Evolutionary conservation across 2,888 invertebrate species (phyloP).

Genomic region (Oxyteleia sp.): DNA sequence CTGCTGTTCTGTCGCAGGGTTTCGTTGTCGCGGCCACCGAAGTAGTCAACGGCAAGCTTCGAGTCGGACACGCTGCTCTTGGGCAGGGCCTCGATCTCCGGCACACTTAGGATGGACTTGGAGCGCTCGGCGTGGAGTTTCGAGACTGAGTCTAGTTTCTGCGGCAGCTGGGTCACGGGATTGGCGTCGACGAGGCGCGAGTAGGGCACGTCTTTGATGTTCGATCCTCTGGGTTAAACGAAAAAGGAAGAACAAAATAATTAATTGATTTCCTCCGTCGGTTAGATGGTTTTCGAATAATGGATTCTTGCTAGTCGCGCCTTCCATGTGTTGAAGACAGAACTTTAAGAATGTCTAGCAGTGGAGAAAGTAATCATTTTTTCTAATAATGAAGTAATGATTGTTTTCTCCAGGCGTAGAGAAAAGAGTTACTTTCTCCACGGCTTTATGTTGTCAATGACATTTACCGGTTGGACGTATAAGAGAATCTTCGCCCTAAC

Average conservation of each 20-base stretch:
- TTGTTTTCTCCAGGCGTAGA: too few species aligned
- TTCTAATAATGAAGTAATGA: too few species aligned
- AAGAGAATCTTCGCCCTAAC: slow-evolving; percentile 90
- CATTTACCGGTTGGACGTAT: slow-evolving; percentile 89
- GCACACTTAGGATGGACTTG: slow-evolving; percentile 88
- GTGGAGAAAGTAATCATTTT: too few species aligned
- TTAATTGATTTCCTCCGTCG: too few species aligned
- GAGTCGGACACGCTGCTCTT: slow-evolving; percentile 96
- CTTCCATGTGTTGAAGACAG: too few species aligned
- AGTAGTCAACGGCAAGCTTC: slow-evolving; percentile 93
- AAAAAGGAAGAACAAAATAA: too few species aligned
- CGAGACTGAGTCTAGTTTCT: slow-evolving; percentile 92
- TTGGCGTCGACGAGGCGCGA: slow-evolving; percentile 92
- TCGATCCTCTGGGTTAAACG: slow-evolving; percentile 85
- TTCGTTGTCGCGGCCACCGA: slow-evolving; percentile 87
- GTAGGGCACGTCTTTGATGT: slow-evolving; percentile 92
- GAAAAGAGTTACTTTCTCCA: too few species aligned
- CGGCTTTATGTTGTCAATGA: too few species aligned
- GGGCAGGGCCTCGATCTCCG: slow-evolving; percentile 88
- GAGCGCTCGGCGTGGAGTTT: slow-evolving; percentile 90
- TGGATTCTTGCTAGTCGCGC: too few species aligned
- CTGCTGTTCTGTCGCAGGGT: slow-evolving; percentile 81
- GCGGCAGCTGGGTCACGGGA: slow-evolving; percentile 88
- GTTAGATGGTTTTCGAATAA: too few species aligned
- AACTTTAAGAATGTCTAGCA: too few species aligned